Conservation (phyloP, 2,888 invertebrate genomes). For the Blera fallax region DNA sequence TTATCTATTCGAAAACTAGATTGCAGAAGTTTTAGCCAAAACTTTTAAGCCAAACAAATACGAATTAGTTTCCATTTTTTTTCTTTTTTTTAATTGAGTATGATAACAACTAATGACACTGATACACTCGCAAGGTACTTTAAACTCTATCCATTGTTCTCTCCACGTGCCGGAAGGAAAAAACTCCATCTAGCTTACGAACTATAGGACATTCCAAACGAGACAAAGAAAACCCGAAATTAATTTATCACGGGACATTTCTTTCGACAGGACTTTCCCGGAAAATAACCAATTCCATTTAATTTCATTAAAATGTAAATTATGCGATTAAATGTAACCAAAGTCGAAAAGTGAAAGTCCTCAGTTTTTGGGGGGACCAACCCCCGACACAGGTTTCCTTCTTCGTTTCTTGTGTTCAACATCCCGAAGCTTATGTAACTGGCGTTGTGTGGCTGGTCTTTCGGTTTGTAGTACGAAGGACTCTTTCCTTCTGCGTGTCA, state of each 20-base stretch:
- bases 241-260: neutral
- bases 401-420: neutral
- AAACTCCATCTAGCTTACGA: neutral
- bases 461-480: neutral
- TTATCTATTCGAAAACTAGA: neutral
- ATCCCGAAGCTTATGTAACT: slow-evolving; percentile 11
- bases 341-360: slow-evolving; percentile 12
- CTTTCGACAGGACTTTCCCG: neutral
- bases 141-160: neutral
- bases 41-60: neutral
- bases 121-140: neutral
- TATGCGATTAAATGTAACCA: neutral
- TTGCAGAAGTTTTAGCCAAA: neutral
- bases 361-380: neutral
- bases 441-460: neutral
- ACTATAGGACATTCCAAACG: neutral
- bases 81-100: neutral
- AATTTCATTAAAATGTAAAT: slow-evolving; percentile 46
- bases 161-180: neutral
- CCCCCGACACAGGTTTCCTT: neutral
- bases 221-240: neutral
- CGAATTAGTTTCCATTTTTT: neutral
- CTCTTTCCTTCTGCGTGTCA: neutral
- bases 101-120: neutral
- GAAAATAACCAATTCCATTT: slow-evolving; percentile 9